Conservation (phyloP, 1,140 invertebrate genomes). For the Drosophila carrolli region DNA sequence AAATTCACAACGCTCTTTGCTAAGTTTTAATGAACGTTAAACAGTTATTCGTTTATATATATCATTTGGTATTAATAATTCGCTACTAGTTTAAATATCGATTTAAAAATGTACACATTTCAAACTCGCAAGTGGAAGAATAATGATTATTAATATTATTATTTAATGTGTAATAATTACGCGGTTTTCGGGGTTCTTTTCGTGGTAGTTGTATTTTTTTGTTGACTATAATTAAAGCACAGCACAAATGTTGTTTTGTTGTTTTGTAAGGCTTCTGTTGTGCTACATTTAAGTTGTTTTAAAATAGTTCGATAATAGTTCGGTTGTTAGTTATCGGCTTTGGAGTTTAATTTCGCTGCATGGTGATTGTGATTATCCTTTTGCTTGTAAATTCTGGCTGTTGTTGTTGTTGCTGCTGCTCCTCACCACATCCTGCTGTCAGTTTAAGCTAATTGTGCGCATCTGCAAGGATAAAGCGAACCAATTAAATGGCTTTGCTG, state of each 20-base stretch:
- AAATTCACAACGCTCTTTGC: constrained; percentile 75
- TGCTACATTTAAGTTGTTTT: constrained; percentile 59
- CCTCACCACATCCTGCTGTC: constrained; percentile 30
- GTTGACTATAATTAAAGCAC: constrained; percentile 72
- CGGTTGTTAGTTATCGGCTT: constrained; percentile 22
- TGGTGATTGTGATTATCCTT: constrained; percentile 78
- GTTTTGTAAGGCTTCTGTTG: constrained; percentile 43
- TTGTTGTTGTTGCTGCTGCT: constrained; percentile 22
- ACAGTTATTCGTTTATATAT: constrained; percentile 24
- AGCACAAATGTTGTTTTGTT: constrained; percentile 66
- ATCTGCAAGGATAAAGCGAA: constrained; percentile 50
- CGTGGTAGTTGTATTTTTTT: constrained; percentile 16
- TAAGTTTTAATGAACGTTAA: constrained; percentile 64
- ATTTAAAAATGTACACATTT: constrained; percentile 72
- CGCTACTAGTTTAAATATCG: constrained; percentile 55
- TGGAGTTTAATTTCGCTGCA: constrained; percentile 54
- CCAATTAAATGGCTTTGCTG: constrained; percentile 18
- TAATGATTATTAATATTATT: constrained; percentile 76
- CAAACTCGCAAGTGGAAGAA: constrained; percentile 76
- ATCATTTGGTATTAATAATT: constrained; percentile 56
- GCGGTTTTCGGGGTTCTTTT: constrained; percentile 14
- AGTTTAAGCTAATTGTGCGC: constrained; percentile 76
- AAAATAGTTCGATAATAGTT: constrained; percentile 51
- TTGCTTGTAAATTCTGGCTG: constrained; percentile 78
- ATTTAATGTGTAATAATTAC: constrained; percentile 48